Evolutionary conservation across 2,113 vertebrate genomes (phyloP).

Genomic region (Acrocephalus arundinaceus): DNA sequence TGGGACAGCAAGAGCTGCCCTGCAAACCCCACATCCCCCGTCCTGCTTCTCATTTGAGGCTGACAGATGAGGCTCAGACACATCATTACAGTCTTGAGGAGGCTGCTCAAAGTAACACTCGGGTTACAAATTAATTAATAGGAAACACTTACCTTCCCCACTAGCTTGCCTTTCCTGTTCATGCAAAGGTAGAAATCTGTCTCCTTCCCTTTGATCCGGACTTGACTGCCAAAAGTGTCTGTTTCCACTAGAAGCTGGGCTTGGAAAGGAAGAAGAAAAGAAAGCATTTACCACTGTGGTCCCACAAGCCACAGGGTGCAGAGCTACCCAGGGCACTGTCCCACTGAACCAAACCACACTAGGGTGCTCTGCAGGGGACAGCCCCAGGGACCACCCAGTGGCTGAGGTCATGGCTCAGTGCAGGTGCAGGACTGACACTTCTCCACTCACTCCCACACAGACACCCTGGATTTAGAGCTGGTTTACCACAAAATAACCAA

Average conservation of each 20-base stretch:
- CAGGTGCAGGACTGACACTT: background rate
- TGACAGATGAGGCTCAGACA: background rate
- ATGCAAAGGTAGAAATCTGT: slow-evolving; percentile 90
- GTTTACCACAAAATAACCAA: background rate
- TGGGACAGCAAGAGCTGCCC: background rate
- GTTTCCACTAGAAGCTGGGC: slow-evolving; percentile 92
- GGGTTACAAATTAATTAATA: slow-evolving; percentile 14
- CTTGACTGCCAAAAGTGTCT: slow-evolving; percentile 89
- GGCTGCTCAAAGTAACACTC: slow-evolving; percentile 36
- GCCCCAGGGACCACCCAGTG: background rate
- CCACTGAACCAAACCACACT: rapidly evolving
- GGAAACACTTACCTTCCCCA: slow-evolving; percentile 85
- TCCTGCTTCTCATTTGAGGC: slow-evolving; percentile 35
- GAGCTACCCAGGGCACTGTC: background rate
- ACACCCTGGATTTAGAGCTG: background rate
- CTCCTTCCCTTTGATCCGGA: slow-evolving; percentile 90
- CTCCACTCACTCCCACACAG: background rate
- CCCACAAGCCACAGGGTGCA: background rate
- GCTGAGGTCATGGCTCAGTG: background rate
- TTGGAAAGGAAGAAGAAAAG: slow-evolving; percentile 77
- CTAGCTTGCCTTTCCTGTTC: slow-evolving; percentile 88
- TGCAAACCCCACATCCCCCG: background rate
- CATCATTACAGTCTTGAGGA: background rate
- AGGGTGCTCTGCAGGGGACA: background rate
- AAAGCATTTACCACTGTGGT: slow-evolving; percentile 49